These are phyloP conservation scores for Phalacrocorax brasilianus DNA, from an alignment of 2,113 vertebrate species.

Conservation along the genomic window DNA sequence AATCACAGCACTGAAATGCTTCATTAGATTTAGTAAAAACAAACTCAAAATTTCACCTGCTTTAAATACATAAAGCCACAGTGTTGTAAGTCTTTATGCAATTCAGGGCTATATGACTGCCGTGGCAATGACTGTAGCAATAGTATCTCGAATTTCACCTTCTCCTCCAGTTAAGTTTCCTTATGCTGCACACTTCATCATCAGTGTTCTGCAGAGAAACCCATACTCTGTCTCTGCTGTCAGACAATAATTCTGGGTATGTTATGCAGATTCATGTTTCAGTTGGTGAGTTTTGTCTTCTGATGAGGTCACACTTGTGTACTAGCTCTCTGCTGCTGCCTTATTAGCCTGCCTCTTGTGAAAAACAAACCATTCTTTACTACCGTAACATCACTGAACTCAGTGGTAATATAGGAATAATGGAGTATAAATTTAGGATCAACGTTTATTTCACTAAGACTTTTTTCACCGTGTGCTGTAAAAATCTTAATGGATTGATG, in stretches of 20 bases:
- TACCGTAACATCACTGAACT: not conserved
- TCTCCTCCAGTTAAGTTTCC: not conserved
- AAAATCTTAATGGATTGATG: not conserved
- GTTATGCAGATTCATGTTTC: not conserved
- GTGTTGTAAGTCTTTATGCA: not conserved
- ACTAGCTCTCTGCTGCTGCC: not conserved
- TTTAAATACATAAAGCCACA: not conserved
- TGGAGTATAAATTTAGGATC: not conserved
- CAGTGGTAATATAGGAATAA: not conserved
- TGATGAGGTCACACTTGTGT: not conserved
- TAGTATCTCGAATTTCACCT: not conserved
- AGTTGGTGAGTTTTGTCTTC: not conserved
- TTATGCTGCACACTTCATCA: not conserved
- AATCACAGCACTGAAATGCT: not conserved
- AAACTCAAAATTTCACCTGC: not conserved
- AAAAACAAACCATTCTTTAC: not conserved
- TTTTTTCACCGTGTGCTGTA: not conserved
- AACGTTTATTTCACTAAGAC: not conserved
- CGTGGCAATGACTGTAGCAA: not conserved
- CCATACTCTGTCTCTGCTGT: not conserved
- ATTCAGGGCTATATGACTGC: not conserved
- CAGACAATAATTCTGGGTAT: not conserved
- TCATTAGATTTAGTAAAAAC: not conserved
- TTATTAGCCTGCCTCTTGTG: not conserved
- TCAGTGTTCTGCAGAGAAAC: not conserved